These are phyloP conservation scores for Microplitis deprimator DNA, from an alignment of 2,888 invertebrate species.

Conservation along the genomic window DNA sequence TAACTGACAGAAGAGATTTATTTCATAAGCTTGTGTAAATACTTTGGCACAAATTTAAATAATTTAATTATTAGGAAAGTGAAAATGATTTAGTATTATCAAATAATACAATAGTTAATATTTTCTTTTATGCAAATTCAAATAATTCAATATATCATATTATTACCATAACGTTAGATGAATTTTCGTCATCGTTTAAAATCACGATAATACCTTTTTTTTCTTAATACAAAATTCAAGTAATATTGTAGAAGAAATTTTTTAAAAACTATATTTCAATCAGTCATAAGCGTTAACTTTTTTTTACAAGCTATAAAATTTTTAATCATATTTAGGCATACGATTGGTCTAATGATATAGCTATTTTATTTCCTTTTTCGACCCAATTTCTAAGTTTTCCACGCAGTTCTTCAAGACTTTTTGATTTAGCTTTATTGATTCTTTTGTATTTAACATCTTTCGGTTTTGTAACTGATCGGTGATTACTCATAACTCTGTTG, in stretches of 20 bases:
- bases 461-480: constrained; percentile 90
- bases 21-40: neutral
- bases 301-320: neutral
- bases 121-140: neutral
- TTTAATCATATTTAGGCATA: constrained; percentile 61
- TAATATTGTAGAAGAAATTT: neutral
- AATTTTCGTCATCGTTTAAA: neutral
- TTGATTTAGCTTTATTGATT: constrained; percentile 91
- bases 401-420: constrained; percentile 87
- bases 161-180: neutral
- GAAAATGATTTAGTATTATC: neutral
- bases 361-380: constrained; percentile 82
- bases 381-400: constrained; percentile 89
- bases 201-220: neutral
- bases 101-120: neutral
- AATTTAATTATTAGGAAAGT: neutral
- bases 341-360: constrained; percentile 79
- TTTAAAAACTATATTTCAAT: neutral
- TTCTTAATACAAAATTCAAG: neutral
- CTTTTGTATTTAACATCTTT: constrained; percentile 93
- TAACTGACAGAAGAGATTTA: neutral
- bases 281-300: neutral
- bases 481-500: constrained; percentile 92
- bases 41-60: neutral
- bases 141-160: neutral